Base-by-base conservation (phyloP, 2,113 vertebrate genomes). In the Hypocryptadius cinnamomeus region DNA sequence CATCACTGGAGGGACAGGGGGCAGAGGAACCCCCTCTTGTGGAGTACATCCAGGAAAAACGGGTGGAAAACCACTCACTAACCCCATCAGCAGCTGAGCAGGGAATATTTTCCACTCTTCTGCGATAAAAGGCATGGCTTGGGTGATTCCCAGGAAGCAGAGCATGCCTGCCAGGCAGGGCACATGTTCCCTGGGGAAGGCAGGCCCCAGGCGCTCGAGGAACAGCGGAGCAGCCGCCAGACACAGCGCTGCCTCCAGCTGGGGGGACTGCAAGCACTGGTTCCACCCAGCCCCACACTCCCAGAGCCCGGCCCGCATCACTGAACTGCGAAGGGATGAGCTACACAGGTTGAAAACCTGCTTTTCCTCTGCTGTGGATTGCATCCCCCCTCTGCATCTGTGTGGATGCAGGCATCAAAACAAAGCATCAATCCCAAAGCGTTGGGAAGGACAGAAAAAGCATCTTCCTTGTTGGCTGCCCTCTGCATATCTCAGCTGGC, bases 381-480 rank as follows among this genome's bases (percentile, higher is more conserved):
- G n/a, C 73, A 78, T 60, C 28, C 39, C 19, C 21, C 1, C 3
- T 30, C 59, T 1, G 2, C 31, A 22, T 22, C 47, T 0, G 0
- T 13, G 24, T 0, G 0, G 65, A 14, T 57, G 11, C 8, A 13
- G 39, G 23, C 70, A 65, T 40, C 30, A 42, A 50, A 11, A 25
- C 56, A 59, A 59, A 59, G 22, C 56, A 59, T 59, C n/a, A 59
- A 24, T 35, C 13, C 18, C 45, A 51, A 54, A 69, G 44, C 21
- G 31, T 54, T 18, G 27, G 40, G 22, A 57, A 57, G 45, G 22
- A 10, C 11, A 19, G 23, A 42, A 10, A 37, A 50, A 50, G 48
- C 15, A 4, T 19, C 76, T 17, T 35, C 30, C 44, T 37, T 28
- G 6, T 5, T 63, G 42, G 42, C 48, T 40, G 22, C 28, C 42